Evolutionary conservation across 2,797 vertebrate genomes (phyloP).

Genomic region (Smutsia gigantea): DNA sequence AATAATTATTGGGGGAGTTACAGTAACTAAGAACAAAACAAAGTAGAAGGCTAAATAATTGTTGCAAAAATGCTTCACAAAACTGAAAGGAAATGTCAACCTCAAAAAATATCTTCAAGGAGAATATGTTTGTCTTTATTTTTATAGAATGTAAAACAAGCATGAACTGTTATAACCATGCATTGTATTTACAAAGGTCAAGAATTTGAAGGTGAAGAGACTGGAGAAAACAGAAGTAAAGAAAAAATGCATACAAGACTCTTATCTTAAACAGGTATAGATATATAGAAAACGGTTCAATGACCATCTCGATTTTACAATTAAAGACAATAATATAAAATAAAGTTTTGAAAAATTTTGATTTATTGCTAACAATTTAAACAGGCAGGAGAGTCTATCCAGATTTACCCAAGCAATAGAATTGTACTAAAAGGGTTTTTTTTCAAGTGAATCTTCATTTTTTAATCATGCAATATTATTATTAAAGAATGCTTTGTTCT

Average conservation of each 20-base stretch:
- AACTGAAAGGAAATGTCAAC: background rate
- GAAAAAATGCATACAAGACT: background rate
- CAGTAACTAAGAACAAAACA: background rate
- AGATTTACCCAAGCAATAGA: constrained; percentile 25
- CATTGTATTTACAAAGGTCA: background rate
- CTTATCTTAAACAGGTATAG: background rate
- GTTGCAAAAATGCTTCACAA: background rate
- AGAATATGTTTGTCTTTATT: background rate
- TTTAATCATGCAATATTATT: constrained; percentile 3
- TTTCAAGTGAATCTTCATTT: background rate
- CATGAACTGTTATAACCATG: background rate
- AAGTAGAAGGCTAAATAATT: background rate
- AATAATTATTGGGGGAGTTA: background rate
- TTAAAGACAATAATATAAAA: background rate
- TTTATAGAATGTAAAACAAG: background rate
- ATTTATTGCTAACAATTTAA: constrained; percentile 15
- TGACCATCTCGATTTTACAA: background rate
- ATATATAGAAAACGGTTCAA: background rate
- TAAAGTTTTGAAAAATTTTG: background rate
- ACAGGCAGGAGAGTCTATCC: background rate
- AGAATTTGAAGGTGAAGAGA: background rate
- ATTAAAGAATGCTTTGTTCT: background rate
- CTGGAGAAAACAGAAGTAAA: background rate
- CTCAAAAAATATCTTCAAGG: background rate
- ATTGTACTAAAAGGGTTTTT: background rate